These are phyloP conservation scores for Sterna hirundo DNA, from an alignment of 2,113 vertebrate genomes.

Conservation along the genomic window DNA sequence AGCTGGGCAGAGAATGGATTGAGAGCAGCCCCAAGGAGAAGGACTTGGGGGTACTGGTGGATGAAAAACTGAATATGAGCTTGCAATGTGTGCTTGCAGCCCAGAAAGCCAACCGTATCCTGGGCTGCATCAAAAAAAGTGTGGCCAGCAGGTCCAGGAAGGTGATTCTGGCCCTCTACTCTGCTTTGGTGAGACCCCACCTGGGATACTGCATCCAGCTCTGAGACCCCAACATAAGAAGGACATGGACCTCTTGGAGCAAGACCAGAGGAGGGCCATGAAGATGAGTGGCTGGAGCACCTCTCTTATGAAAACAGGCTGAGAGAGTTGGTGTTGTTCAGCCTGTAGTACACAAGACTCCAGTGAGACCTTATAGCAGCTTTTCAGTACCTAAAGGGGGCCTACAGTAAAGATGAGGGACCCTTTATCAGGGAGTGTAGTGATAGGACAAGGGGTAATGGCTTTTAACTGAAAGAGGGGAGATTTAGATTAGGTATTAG, in stretches of 20 bases:
- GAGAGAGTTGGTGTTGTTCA: background rate
- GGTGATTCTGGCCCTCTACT: background rate
- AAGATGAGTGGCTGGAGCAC: background rate
- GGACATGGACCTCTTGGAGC: background rate
- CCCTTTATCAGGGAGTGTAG: background rate
- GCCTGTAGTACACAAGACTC: background rate
- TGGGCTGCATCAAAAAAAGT: background rate
- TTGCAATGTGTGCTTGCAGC: background rate
- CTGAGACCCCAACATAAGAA: background rate
- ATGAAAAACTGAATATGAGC: background rate
- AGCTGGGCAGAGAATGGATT: background rate
- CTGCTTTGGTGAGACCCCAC: background rate
- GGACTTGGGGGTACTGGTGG: background rate
- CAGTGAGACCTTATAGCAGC: background rate
- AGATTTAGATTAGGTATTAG: background rate
- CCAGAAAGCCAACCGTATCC: background rate
- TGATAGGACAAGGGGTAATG: background rate
- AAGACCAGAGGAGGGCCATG: background rate
- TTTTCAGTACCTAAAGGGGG: background rate
- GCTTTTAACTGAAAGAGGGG: background rate
- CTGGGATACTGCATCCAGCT: background rate
- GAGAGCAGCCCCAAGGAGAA: background rate
- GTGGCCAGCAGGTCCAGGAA: background rate
- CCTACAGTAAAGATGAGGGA: background rate
- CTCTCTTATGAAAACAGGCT: background rate